Percentiles rank a stretch among this genome's conserved stretches.
phyloP scores from a whole-genome alignment of 2,113 vertebrate genomes.

The Cavia aperea region DNA sequence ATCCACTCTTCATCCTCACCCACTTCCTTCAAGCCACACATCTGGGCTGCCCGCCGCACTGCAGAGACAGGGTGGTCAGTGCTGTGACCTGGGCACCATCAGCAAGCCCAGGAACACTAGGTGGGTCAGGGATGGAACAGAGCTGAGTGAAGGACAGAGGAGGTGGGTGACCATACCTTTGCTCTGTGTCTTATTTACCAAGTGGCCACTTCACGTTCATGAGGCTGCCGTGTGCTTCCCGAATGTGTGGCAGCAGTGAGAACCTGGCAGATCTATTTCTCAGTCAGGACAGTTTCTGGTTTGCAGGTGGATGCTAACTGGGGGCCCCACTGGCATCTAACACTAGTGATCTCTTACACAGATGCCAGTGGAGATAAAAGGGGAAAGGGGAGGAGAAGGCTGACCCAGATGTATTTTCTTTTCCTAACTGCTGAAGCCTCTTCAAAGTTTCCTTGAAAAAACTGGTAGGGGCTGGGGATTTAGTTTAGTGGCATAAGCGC shows the following conservation, averaged over 20 bases:
- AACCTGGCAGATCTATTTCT: background rate
- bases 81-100: background rate
- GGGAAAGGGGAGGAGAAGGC: background rate
- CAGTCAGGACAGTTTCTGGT: background rate
- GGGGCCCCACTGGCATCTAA: background rate
- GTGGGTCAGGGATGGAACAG: background rate
- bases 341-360: background rate
- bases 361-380: background rate
- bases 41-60: slow-evolving; percentile 77
- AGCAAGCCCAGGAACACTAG: background rate
- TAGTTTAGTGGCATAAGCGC: no score
- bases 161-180: background rate
- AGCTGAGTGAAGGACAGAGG: background rate
- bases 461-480: no score
- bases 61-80: slow-evolving; percentile 25
- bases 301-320: background rate
- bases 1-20: slow-evolving; percentile 78
- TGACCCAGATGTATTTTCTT: background rate
- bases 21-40: slow-evolving; percentile 76
- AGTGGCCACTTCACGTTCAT: background rate
- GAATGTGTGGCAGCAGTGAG: background rate
- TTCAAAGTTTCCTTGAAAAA: background rate
- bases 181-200: background rate
- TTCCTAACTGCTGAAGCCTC: background rate
- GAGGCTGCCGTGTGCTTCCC: background rate